phyloP scores from a whole-genome alignment of 1,140 invertebrate genomes.

The Drosophila insularis region DNA sequence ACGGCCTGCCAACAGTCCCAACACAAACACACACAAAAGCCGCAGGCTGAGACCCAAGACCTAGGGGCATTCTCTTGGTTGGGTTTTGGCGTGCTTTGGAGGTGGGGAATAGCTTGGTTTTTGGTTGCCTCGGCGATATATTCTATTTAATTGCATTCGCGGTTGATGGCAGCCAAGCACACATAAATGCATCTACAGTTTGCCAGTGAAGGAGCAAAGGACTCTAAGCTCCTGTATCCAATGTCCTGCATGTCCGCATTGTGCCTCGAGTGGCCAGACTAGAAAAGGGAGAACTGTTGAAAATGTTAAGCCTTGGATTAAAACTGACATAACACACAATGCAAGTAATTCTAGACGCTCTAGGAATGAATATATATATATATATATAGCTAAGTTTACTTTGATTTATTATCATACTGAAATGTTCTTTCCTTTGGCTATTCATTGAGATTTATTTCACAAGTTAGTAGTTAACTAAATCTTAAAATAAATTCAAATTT shows the following conservation, averaged over 20 bases:
- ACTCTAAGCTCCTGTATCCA: conserved; percentile 36
- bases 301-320: conserved; percentile 69
- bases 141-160: conserved; percentile 77
- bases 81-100: not conserved
- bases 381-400: conserved; percentile 7
- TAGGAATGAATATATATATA: conserved; percentile 23
- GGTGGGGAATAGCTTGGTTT: conserved; percentile 8
- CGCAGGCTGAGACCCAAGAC: conserved; percentile 8
- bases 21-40: conserved; percentile 13
- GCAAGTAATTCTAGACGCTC: conserved; percentile 33
- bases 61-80: conserved; percentile 9
- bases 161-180: conserved; percentile 44
- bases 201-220: conserved; percentile 12
- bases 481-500: not conserved
- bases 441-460: not conserved
- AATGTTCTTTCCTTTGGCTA: not conserved
- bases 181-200: conserved; percentile 17
- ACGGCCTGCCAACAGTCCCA: conserved; percentile 22
- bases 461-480: not conserved
- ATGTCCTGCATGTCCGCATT: conserved; percentile 24
- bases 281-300: conserved; percentile 15
- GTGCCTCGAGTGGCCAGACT: conserved; percentile 14
- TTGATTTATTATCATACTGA: conserved; percentile 59
- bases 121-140: conserved; percentile 51
- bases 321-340: conserved; percentile 54